Conservation (phyloP, 2,113 vertebrate species). For the Felis catus region F.catus_Fca126_mat1.0 CM031416.1:78344501-78345000, state of each 20-base stretch:
- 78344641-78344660: slow-evolving; percentile 85
- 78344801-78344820: slow-evolving; percentile 35
- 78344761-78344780: slow-evolving; percentile 42
- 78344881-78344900: slow-evolving; percentile 23
- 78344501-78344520: slow-evolving; percentile 30
- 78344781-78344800: slow-evolving; percentile 22
- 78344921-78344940: neutral
- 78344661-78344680: slow-evolving; percentile 86
- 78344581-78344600: slow-evolving; percentile 92
- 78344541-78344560: slow-evolving; percentile 61
- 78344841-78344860: neutral
- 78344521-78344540: slow-evolving; percentile 15
- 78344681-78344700: slow-evolving; percentile 88
- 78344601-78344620: slow-evolving; percentile 88
- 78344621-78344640: slow-evolving; percentile 87
- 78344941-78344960: accelerated
- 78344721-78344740: slow-evolving; percentile 20
- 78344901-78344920: neutral
- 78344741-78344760: slow-evolving; percentile 46
- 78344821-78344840: neutral
- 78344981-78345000: slow-evolving; percentile 40
- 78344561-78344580: slow-evolving; percentile 90
- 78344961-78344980: slow-evolving; percentile 4
- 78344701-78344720: slow-evolving; percentile 85
- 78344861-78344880: neutral